These are phyloP conservation scores for Trichoplusia ni DNA, from an alignment of 1,140 invertebrate genomes.

Conservation along the genomic window DNA sequence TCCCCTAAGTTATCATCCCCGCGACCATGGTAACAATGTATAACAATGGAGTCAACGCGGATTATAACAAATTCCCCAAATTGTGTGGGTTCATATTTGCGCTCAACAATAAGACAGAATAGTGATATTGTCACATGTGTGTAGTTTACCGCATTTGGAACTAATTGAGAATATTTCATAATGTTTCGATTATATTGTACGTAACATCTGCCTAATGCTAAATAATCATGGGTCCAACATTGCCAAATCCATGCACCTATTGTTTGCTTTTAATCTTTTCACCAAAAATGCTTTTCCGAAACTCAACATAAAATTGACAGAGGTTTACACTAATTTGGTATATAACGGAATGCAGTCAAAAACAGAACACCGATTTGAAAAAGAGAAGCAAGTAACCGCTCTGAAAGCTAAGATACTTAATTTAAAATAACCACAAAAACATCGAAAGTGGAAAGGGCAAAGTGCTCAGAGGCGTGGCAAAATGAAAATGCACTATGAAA, in stretches of 20 bases:
- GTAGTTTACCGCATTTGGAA: constrained; percentile 73
- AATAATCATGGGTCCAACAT: constrained; percentile 4
- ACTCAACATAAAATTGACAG: too few relatives aligned
- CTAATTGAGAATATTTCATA: constrained; percentile 79
- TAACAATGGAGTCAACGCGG: constrained; percentile 70
- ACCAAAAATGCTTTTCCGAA: not conserved
- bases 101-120: constrained; percentile 77
- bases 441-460: constrained; percentile 71
- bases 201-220: constrained; percentile 68
- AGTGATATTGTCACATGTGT: constrained; percentile 78
- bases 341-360: too few relatives aligned
- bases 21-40: constrained; percentile 55
- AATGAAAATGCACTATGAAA: constrained; percentile 77
- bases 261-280: not conserved
- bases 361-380: too few relatives aligned
- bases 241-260: not conserved
- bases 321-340: too few relatives aligned
- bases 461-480: constrained; percentile 69
- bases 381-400: constrained; percentile 19
- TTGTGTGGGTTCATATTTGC: constrained; percentile 78
- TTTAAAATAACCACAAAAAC: constrained; percentile 50
- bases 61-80: constrained; percentile 79
- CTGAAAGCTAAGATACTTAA: constrained; percentile 28
- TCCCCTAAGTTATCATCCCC: constrained; percentile 59
- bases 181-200: constrained; percentile 67